Evolutionary conservation across 2,888 invertebrate genomes (phyloP), one percentile per base, ranked within the genome.

Genomic region (Brachynemurus nebulosus): DNA sequence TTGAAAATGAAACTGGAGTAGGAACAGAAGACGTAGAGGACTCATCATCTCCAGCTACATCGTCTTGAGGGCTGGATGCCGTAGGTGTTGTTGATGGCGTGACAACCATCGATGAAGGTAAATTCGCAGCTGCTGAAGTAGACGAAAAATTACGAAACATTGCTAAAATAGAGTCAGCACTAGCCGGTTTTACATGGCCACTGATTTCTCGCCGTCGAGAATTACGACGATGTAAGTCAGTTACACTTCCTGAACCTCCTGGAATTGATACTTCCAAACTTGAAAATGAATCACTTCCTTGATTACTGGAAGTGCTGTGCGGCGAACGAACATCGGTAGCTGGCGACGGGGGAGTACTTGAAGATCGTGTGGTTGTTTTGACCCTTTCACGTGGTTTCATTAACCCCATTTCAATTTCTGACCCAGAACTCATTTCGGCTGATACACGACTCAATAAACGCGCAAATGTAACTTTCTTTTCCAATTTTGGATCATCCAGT

Each of bases 401-500:
- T 44, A 42, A 17, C 34, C 66, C 68, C 62, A 71, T 69, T 58
- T 79, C 79, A 46, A 79, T 70, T 48, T 81, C 81, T 1, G 81
- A 80, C 45, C 80, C 78, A 1, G 80, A 79, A 55, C 78, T 81
- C 76, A 83, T 81, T 67, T 83, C 84, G 7, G 80, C 78, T 9
- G 81, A 81, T 4, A 83, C 80, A 63, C 78, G 81, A 57, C 78
- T 82, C 17, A 83, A 61, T 40, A 84, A 62, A 49, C 81, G 69
- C 1, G 84, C 83, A 57, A 84, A 84, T 1, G 82, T 83, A 6
- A 84, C 82, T 62, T 83, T 83, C 65, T 83, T 83, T 57, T 83
- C 83, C 43, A 81, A 62, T 55, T 81, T 82, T 9, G 78, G 76
- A 61, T 80, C 80, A 38, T 69, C 71, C 50, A 76, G 64, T 43